Base-by-base conservation (phyloP, 1,140 invertebrate genomes). In the Meloidogyne exigua region DNA sequence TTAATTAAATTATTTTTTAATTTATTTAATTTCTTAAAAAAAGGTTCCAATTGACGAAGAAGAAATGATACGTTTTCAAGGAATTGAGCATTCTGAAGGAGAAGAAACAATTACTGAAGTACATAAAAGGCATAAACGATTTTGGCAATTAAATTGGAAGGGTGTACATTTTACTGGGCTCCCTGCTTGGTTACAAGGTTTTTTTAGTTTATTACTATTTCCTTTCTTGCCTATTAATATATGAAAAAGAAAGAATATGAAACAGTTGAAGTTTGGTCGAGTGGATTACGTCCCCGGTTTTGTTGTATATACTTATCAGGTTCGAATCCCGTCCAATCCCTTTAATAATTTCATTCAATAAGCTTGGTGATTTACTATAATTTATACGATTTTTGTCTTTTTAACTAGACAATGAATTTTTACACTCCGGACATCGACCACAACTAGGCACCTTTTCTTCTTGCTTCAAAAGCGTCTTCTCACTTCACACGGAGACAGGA, bases 391-490 rank as follows among this genome's bases (percentile, higher is more conserved):
- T 39, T 1, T 18, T 28, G 13, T 3, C 18, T 28, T 18, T 84
- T 99, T 95, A 95, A 11, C 94, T 96, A 89, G 96, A 99, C 89
- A 99, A 99, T 89, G 96, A 99, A 88, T 99, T 95, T 88, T 90
- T 99, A 57, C 92, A 94, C 83, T 92, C 92, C 81, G 95, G 96
- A 28, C 95, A 99, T 89, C 91, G 97, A 79, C 96, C 96, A 32
- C 96, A 95, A 44, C 90, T 99, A 68, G 94, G 94, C 39, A 97
- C 94, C 21, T 98, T 98, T 89, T 91, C 92, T 80, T 94, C 93
- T 21, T 99, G 97, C 87, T 98, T 99, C 88, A 94, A 93, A 84
- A 96, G 94, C 67, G 97, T 99, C 82, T 99, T 99, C 89, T 68
- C 79, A 76, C 92, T 92, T 62, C 91, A 92, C 83, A 92, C 91